Conservation (phyloP, 2,113 vertebrate genomes). For the Dicaeum eximium region DNA sequence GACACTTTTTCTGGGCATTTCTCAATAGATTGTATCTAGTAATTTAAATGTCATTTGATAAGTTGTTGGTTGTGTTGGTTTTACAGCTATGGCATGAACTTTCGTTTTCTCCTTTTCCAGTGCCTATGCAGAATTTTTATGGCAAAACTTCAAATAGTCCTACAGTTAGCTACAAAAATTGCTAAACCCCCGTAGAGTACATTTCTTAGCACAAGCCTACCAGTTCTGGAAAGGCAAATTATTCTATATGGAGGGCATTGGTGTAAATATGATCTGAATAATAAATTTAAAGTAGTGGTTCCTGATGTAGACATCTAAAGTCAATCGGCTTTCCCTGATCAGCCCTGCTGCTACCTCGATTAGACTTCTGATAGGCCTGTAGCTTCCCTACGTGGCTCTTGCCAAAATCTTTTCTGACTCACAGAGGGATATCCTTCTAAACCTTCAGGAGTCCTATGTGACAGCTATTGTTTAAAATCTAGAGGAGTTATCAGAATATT, state of each 20-base stretch:
- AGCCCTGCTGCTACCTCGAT: background rate
- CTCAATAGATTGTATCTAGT: background rate
- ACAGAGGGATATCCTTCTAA: background rate
- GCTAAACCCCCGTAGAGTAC: fast-evolving
- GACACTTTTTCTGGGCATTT: background rate
- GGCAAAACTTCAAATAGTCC: background rate
- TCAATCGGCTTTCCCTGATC: background rate
- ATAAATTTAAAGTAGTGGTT: background rate
- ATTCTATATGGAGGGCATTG: background rate
- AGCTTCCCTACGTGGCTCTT: background rate
- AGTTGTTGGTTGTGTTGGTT: fast-evolving
- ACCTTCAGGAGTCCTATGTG: background rate
- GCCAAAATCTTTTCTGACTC: background rate
- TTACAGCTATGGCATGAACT: background rate
- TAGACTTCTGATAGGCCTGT: background rate
- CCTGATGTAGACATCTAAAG: background rate
- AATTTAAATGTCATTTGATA: background rate
- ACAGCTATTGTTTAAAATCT: background rate
- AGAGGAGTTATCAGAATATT: background rate
- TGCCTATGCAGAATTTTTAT: background rate
- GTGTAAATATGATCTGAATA: background rate
- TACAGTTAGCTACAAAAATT: background rate
- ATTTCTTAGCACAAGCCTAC: background rate
- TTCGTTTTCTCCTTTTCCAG: background rate
- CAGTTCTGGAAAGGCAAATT: background rate